Percentiles rank a stretch among this genome's conserved stretches.
Conservation (phyloP, 2,888 invertebrate species). For the Cephus pulcher region DNA sequence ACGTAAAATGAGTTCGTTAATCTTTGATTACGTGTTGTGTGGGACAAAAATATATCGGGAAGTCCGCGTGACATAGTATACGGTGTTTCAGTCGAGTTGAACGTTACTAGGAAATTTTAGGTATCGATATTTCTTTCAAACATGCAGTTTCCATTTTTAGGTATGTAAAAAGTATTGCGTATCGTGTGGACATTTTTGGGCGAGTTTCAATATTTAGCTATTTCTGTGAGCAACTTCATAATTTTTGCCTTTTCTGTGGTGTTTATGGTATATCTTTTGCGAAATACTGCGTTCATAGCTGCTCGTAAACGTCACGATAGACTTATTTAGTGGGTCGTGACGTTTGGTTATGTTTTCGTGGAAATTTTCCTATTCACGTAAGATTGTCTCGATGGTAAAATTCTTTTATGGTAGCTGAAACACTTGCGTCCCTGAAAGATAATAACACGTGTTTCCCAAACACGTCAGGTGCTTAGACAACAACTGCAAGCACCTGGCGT, state of each 20-base stretch:
- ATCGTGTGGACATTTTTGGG: background rate
- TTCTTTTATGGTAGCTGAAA: background rate
- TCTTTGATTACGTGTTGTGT: background rate
- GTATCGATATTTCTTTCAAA: background rate
- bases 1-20: background rate
- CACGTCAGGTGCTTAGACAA: background rate
- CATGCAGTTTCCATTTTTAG: background rate
- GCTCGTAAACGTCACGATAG: background rate
- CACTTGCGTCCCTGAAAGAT: conserved; percentile 7
- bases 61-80: background rate
- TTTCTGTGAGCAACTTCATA: background rate
- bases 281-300: background rate
- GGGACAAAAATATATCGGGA: background rate
- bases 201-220: background rate
- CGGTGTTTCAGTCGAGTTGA: background rate
- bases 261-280: background rate
- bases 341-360: background rate
- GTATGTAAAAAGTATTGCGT: background rate
- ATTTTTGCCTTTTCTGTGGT: background rate
- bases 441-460: conserved; percentile 1
- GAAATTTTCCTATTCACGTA: background rate
- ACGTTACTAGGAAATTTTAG: no score
- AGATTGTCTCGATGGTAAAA: background rate
- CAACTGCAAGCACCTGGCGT: background rate
- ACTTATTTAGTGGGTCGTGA: background rate